These are phyloP conservation scores for Schizopygopsis pylzovi DNA, from an alignment of 2,797 vertebrate genomes.

Conservation along the genomic window DNA sequence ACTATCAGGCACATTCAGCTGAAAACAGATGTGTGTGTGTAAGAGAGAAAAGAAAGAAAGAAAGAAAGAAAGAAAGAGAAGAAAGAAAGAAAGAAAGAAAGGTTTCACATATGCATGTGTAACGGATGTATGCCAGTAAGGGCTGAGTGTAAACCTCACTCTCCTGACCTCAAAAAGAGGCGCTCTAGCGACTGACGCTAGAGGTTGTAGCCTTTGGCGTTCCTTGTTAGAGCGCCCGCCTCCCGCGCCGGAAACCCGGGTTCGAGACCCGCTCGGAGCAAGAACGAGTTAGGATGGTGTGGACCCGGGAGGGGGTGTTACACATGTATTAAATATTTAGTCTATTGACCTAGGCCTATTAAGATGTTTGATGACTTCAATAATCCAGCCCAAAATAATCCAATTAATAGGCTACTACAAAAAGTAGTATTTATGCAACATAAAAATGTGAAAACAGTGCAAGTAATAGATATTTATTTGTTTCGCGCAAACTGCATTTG, in stretches of 20 bases:
- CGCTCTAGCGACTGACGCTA: too few relatives aligned
- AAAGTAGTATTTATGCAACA: not conserved
- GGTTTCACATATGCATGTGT: not conserved
- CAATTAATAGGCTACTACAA: not conserved
- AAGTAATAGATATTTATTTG: not conserved
- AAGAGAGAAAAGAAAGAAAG: not conserved
- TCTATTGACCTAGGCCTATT: not conserved
- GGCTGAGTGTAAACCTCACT: too few relatives aligned
- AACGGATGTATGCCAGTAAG: too few relatives aligned
- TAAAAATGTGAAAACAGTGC: not conserved
- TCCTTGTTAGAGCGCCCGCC: too few relatives aligned
- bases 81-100: too few relatives aligned
- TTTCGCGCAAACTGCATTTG: not conserved
- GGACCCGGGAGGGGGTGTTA: too few relatives aligned
- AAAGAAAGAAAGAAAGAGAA: not conserved
- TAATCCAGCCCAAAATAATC: not conserved
- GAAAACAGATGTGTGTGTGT: slow-evolving; percentile 15
- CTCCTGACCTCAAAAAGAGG: too few relatives aligned
- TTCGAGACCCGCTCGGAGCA: too few relatives aligned
- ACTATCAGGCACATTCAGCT: slow-evolving; percentile 13
- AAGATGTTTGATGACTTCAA: not conserved
- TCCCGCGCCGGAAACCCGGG: too few relatives aligned
- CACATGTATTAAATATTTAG: not conserved
- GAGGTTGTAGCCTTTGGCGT: too few relatives aligned
- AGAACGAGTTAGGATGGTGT: too few relatives aligned